Evolutionary conservation across 2,888 invertebrate species (phyloP).

Genomic region (Molorchus minor): DNA sequence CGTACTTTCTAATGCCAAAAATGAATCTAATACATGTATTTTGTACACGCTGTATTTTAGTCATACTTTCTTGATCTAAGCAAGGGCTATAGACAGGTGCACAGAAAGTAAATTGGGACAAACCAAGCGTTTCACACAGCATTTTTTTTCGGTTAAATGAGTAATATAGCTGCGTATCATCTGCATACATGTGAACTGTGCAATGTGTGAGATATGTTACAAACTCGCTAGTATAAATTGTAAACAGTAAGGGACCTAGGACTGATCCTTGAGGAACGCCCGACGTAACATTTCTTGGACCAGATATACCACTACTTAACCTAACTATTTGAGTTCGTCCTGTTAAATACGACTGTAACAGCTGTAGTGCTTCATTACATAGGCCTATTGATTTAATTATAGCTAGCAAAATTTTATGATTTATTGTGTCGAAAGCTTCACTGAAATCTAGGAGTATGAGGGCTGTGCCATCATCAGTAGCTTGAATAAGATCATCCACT

Average conservation of each 20-base stretch:
- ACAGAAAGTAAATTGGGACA: too few species aligned
- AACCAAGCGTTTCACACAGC: too few species aligned
- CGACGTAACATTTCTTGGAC: neutral
- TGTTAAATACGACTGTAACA: neutral
- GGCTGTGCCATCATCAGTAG: conserved; percentile 8
- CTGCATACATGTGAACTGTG: conserved; percentile 5
- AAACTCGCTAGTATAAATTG: too few species aligned
- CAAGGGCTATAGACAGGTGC: too few species aligned
- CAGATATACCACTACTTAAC: neutral
- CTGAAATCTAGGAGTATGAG: neutral
- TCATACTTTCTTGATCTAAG: too few species aligned
- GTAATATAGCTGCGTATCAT: conserved; percentile 3
- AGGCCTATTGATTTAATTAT: neutral
- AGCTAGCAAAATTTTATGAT: neutral
- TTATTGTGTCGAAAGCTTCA: conserved; percentile 2
- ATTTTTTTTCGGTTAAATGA: too few species aligned
- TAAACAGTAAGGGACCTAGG: too few species aligned
- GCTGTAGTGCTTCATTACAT: neutral
- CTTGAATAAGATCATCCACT: conserved; percentile 3
- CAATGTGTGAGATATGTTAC: neutral
- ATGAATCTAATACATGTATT: neutral
- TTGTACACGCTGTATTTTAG: too few species aligned
- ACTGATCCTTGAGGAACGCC: neutral
- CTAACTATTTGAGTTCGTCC: neutral
- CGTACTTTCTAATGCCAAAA: neutral